phyloP scores from a whole-genome alignment of 1,140 invertebrate genomes.

The Anastrepha ludens region DNA sequence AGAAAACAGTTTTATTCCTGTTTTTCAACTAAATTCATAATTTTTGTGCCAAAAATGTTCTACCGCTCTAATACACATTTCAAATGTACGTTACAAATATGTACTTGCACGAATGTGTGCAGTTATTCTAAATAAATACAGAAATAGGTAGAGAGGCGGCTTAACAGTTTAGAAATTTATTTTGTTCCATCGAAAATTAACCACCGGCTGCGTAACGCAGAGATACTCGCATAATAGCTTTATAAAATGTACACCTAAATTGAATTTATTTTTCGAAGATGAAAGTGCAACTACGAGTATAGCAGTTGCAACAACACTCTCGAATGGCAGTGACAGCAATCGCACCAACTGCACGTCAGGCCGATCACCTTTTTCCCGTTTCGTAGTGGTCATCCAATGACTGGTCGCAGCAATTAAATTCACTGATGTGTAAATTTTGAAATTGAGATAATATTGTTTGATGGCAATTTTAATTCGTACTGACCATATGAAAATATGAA shows the following conservation, averaged over 20 bases:
- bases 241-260: background rate
- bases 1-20: too few relatives aligned
- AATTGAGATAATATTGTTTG: slow-evolving; percentile 71
- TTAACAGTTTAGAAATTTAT: background rate
- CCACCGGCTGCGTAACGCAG: background rate
- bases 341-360: background rate
- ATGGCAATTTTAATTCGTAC: background rate
- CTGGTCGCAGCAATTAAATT: slow-evolving; percentile 63
- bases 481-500: too few relatives aligned
- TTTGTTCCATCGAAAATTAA: background rate
- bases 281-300: background rate
- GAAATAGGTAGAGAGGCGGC: background rate
- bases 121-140: background rate
- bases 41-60: too few relatives aligned
- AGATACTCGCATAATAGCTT: background rate
- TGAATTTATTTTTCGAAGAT: slow-evolving; percentile 7
- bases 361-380: slow-evolving; percentile 8
- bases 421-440: slow-evolving; percentile 73
- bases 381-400: background rate
- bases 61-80: too few relatives aligned
- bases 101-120: too few relatives aligned
- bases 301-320: background rate
- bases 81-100: too few relatives aligned
- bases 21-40: too few relatives aligned
- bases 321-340: background rate